These are phyloP conservation scores for Octonoba sinensis DNA, from an alignment of 2,888 invertebrate genomes.

Conservation along the genomic window DNA sequence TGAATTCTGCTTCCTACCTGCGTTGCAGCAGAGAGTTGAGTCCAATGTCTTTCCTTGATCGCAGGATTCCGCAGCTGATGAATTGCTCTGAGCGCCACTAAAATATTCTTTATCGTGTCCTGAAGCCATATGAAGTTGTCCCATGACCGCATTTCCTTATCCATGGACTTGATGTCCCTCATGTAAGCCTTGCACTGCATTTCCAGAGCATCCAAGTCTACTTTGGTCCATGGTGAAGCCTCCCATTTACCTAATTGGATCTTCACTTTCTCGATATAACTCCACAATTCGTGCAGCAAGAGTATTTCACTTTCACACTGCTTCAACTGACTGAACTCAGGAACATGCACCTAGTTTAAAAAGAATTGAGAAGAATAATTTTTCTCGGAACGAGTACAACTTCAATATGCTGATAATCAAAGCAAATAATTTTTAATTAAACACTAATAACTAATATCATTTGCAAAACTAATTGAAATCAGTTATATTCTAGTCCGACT, in stretches of 20 bases:
- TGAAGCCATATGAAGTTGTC: conserved; percentile 90
- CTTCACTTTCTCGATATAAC: conserved; percentile 89
- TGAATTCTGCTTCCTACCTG: conserved; percentile 75
- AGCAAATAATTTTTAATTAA: no score
- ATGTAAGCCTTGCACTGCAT: conserved; percentile 98
- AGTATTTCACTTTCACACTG: conserved; percentile 91
- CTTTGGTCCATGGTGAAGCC: conserved; percentile 95
- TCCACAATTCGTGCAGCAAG: conserved; percentile 89
- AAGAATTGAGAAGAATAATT: background rate
- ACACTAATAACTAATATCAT: no score
- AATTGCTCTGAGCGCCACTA: conserved; percentile 93
- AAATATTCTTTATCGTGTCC: conserved; percentile 94
- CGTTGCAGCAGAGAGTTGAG: conserved; percentile 94
- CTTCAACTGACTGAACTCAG: conserved; percentile 92
- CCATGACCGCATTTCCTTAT: conserved; percentile 97
- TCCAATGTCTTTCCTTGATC: conserved; percentile 95
- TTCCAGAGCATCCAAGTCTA: conserved; percentile 98
- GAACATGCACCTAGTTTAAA: conserved; percentile 74
- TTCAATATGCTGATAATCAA: no score
- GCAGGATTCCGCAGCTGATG: conserved; percentile 96
- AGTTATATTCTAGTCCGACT: no score
- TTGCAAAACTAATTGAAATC: no score
- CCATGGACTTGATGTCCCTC: conserved; percentile 89
- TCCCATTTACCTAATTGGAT: conserved; percentile 97
- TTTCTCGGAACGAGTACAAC: background rate